Evolutionary conservation across 2,888 invertebrate genomes (phyloP).

Genomic region (Tipula unca): DNA sequence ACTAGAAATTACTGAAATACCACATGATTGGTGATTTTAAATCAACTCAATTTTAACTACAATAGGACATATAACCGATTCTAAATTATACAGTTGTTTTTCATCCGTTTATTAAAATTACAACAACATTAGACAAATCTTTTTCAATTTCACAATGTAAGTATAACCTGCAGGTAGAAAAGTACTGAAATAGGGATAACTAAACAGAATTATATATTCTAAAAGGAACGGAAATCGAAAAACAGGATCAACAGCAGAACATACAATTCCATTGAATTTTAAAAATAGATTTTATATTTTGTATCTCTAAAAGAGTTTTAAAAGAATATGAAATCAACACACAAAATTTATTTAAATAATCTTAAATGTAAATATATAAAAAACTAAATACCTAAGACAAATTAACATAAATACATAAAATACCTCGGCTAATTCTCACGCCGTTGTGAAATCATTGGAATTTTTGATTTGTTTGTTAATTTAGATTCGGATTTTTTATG

Average conservation of each 20-base stretch:
- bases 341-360: neutral
- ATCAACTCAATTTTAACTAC: no score
- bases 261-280: neutral
- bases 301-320: neutral
- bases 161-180: neutral
- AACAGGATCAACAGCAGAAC: neutral
- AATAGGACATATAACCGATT: no score
- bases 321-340: neutral
- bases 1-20: no score
- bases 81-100: no score
- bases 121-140: neutral
- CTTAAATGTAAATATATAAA: neutral
- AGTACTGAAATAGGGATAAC: neutral
- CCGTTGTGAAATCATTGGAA: neutral
- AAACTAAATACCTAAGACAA: neutral
- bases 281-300: neutral
- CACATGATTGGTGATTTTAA: no score
- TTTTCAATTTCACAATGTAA: neutral
- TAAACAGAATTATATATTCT: no score
- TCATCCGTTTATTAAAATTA: neutral
- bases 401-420: neutral
- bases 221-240: neutral
- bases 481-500: neutral
- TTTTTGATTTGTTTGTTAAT: neutral
- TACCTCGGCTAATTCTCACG: neutral